phyloP scores from a whole-genome alignment of 1,140 invertebrate species.

The Daktulosphaira vitifoliae region DNA sequence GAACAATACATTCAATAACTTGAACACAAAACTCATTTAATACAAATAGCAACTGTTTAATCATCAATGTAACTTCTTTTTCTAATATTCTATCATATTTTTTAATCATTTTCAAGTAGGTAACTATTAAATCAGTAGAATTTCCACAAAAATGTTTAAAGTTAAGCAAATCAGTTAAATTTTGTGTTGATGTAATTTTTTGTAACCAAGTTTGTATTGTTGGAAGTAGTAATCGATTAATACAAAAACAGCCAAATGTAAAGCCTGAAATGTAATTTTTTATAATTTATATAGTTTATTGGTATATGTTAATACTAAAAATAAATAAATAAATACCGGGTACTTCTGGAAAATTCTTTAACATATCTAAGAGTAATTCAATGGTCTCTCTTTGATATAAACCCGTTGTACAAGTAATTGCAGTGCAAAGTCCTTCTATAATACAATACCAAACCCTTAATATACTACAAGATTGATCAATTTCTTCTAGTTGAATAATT shows the following conservation, averaged over 20 bases:
- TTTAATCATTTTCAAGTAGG: conserved; percentile 4
- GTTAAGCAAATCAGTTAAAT: conserved; percentile 53
- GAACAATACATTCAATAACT: conserved; percentile 74
- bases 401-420: conserved; percentile 67
- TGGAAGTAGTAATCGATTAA: conserved; percentile 80
- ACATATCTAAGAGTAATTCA: conserved; percentile 74
- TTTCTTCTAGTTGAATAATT: conserved; percentile 52
- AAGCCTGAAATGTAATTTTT: conserved; percentile 55
- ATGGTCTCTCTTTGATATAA: conserved; percentile 77
- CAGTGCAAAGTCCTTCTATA: conserved; percentile 78
- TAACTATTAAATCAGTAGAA: conserved; percentile 78
- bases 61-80: conserved; percentile 58
- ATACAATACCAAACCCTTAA: conserved; percentile 84
- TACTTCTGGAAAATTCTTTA: conserved; percentile 63
- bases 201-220: conserved; percentile 84
- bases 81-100: conserved; percentile 38
- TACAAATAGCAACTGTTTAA: conserved; percentile 78
- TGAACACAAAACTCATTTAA: conserved; percentile 85
- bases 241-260: conserved; percentile 77
- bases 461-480: conserved; percentile 75
- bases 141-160: conserved; percentile 90
- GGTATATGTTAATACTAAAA: neutral
- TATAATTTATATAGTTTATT: conserved; percentile 9
- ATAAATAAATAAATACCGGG: conserved; percentile 45
- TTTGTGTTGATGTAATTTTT: conserved; percentile 49